These are phyloP conservation scores for Sisyra nigra DNA, from an alignment of 2,888 invertebrate species.

Conservation along the genomic window DNA sequence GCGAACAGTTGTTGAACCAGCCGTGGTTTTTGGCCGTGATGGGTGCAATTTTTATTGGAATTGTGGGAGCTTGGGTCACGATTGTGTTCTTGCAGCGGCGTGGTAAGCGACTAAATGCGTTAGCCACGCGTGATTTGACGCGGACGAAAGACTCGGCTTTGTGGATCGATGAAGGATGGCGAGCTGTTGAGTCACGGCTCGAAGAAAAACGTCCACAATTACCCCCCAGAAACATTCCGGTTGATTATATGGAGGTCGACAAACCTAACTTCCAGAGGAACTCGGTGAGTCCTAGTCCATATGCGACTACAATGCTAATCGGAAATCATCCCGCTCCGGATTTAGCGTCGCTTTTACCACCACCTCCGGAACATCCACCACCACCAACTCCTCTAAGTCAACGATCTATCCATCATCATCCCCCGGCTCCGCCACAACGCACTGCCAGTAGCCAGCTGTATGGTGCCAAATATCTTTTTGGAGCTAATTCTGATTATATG, in stretches of 20 bases:
- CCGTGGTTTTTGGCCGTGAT: conserved; percentile 59
- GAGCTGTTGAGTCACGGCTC: conserved; percentile 36
- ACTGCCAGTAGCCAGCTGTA: conserved; percentile 20
- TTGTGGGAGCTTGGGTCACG: conserved; percentile 27
- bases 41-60: conserved; percentile 34
- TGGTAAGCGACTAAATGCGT: conserved; percentile 5
- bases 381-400: conserved; percentile 26
- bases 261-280: conserved; percentile 34
- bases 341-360: conserved; percentile 41
- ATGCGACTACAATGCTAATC: conserved; percentile 58
- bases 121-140: conserved; percentile 30
- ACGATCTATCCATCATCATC: conserved; percentile 17
- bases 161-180: conserved; percentile 56
- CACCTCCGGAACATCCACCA: conserved; percentile 42
- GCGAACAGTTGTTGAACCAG: conserved; percentile 36
- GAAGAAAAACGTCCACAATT: conserved; percentile 24
- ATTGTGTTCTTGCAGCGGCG: conserved; percentile 34
- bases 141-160: conserved; percentile 16
- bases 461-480: not conserved
- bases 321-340: conserved; percentile 27
- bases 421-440: conserved; percentile 23
- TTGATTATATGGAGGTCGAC: not conserved
- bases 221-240: not conserved
- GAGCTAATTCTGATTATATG: not conserved
- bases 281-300: conserved; percentile 49